Conservation (phyloP, 2,797 vertebrate genomes). For the Syngnathus rostellatus region DNA sequence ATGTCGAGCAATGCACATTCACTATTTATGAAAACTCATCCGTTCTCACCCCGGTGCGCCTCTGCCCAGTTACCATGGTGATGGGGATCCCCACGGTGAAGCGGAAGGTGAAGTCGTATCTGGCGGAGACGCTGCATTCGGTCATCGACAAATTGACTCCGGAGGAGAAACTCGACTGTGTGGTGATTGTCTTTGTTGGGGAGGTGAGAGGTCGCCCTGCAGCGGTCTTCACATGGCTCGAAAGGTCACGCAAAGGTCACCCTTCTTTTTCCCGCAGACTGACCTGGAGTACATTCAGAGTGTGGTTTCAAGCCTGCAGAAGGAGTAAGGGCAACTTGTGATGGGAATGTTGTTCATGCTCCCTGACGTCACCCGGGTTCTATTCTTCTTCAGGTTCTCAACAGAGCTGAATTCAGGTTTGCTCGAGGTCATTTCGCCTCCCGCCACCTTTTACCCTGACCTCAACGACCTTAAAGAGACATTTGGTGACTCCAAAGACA, state of each 20-base stretch:
- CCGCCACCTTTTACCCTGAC: conserved; percentile 88
- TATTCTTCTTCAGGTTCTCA: conserved; percentile 74
- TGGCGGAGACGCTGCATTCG: conserved; percentile 92
- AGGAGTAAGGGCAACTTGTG: conserved; percentile 76
- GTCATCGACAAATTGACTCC: conserved; percentile 93
- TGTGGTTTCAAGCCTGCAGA: conserved; percentile 84
- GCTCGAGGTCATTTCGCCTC: conserved; percentile 94
- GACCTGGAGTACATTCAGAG: conserved; percentile 85
- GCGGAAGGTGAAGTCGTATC: conserved; percentile 96
- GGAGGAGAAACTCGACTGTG: conserved; percentile 93
- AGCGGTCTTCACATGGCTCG: neutral
- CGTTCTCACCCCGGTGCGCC: conserved; percentile 30
- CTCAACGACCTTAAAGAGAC: conserved; percentile 91
- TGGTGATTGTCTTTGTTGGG: conserved; percentile 94
- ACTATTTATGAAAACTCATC: conserved; percentile 10
- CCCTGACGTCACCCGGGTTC: neutral
- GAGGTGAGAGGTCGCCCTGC: conserved; percentile 74
- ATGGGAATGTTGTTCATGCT: neutral
- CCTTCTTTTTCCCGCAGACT: conserved; percentile 64
- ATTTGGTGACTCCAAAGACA: conserved; percentile 94
- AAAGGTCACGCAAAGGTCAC: neutral
- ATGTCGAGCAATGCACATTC: conserved; percentile 13
- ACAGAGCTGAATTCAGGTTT: conserved; percentile 89
- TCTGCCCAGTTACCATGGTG: conserved; percentile 86
- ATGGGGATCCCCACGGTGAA: conserved; percentile 99